Base-by-base conservation (phyloP, 2,113 vertebrate genomes). In the Chaenocephalus aceratus region DNA sequence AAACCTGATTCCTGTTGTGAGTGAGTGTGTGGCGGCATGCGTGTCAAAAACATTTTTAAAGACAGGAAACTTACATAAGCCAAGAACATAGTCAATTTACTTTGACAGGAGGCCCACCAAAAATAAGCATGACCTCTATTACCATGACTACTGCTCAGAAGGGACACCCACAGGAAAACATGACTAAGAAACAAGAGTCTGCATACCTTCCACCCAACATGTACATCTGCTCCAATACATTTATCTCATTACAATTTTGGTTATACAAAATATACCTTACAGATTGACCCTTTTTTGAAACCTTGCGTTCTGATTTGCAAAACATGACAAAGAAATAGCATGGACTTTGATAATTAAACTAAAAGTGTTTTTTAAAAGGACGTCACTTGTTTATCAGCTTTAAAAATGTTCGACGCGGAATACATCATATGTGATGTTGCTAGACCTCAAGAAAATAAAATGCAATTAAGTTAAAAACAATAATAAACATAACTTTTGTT, bases 101-200 rank as follows among this genome's bases (percentile, higher is more conserved):
- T 84, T 18, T 86, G 73, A 75, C 76, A 84, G 58, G 65, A 68
- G 45, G 53, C 72, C 75, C 69, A 66, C 46, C 70, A 68, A 80
- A 77, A 83, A 76, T 45, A 52, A 59, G 54, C 13, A 23, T 26
- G 58, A n/a, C 67, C 75, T 76, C 56, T 8, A 14, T 71, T 67
- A 77, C 57, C 65, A 54, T 4, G 44, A 68, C 65, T 54, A 51
- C 80, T 66, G 41, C 62, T 58, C n/a, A 75, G 23, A 64, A 21
- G 23, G 18, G 57, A 82, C 81, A 65, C 45, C 13, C 21, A 41
- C 11, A 60, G 44, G 63, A 73, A 64, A 54, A 72, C 63, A 72
- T 34, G 59, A 46, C 51, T 18, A 41, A 67, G 65, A 73, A 54
- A n/a, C 26, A 74, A 69, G n/a, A 6, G 2, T 12, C 64, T 8